Evolutionary conservation across 2,888 invertebrate genomes (phyloP), one percentile per base, ranked within the genome.

Genomic region (Digitonthophagus gazella): DNA sequence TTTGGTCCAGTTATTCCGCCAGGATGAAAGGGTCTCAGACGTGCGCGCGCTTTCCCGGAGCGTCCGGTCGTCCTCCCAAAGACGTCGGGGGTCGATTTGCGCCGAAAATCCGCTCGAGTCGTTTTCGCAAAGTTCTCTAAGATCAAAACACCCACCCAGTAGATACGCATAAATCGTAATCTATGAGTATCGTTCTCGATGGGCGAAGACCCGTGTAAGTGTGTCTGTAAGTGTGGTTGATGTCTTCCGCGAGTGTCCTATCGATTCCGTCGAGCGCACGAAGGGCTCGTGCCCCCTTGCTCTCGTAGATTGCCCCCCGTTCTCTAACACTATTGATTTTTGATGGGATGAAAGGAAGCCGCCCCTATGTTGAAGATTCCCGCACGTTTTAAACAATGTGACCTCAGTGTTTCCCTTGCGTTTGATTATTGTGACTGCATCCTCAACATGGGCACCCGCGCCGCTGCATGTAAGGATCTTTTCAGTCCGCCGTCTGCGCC

Each of bases 401-500:
- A 83, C 81, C 82, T 83, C 80, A 83, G 83, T 83, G 83, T 83
- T 82, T 83, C 83, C 82, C 82, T 83, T 80, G 83, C 83, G 79
- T 83, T 82, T 83, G 83, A 83, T 83, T 83, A 83, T 83, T 83
- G 83, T 83, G 83, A 83, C 83, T 83, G 83, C 83, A 83, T 83
- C 82, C 82, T 83, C 83, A 92, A 90, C 85, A 95, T 95, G 95
- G 95, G 95, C 84, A 96, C 95, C 77, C 89, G 94, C 86, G 94
- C 94, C 82, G 95, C 95, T 82, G 94, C 95, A 83, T 96, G 95
- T 95, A 88, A 93, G 94, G 88, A 78, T 78, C 77, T 76, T 77
- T 74, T 74, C 74, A 72, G 63, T 63, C 69, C 61, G 58, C 67
- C 72, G 6, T 22, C 11, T 44, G 28, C 8, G 11, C 28, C 28